Conservation (phyloP, 2,888 invertebrate genomes). For the Nasonovia ribisnigri region DNA sequence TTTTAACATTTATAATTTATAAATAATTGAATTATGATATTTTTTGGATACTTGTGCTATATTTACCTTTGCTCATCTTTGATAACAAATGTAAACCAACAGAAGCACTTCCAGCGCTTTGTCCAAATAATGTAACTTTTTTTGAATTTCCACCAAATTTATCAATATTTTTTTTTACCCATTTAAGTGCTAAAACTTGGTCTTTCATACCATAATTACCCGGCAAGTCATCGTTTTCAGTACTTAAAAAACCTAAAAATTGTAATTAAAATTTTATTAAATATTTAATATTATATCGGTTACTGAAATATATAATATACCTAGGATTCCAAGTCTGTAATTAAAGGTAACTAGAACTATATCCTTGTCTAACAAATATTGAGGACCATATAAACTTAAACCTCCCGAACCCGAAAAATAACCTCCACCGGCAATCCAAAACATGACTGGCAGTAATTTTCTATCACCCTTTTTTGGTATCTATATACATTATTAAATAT, state of each 20-base stretch:
- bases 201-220: conserved; percentile 65
- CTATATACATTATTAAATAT: not conserved
- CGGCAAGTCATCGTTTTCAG: conserved; percentile 45
- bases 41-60: not conserved
- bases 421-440: conserved; percentile 74
- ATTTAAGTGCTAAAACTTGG: not conserved
- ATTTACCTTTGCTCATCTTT: conserved; percentile 63
- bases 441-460: conserved; percentile 71
- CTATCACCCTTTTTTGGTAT: conserved; percentile 7
- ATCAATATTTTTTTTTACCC: conserved; percentile 21
- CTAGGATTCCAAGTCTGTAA: conserved; percentile 67
- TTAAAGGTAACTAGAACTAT: conserved; percentile 67
- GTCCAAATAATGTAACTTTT: conserved; percentile 64
- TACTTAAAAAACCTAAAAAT: conserved; percentile 61
- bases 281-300: not conserved
- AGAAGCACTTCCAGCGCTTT: conserved; percentile 61
- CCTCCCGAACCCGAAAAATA: conserved; percentile 68
- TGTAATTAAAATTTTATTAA: not conserved
- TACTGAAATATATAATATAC: conserved; percentile 45
- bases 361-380: conserved; percentile 66
- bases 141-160: conserved; percentile 62
- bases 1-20: not conserved
- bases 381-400: conserved; percentile 65
- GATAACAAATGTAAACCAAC: conserved; percentile 65
- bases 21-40: not conserved